Percentiles rank a stretch among this genome's conserved stretches.
Evolutionary conservation across 2,888 invertebrate genomes (phyloP).

Genomic region (Torymus tubicola): DNA sequence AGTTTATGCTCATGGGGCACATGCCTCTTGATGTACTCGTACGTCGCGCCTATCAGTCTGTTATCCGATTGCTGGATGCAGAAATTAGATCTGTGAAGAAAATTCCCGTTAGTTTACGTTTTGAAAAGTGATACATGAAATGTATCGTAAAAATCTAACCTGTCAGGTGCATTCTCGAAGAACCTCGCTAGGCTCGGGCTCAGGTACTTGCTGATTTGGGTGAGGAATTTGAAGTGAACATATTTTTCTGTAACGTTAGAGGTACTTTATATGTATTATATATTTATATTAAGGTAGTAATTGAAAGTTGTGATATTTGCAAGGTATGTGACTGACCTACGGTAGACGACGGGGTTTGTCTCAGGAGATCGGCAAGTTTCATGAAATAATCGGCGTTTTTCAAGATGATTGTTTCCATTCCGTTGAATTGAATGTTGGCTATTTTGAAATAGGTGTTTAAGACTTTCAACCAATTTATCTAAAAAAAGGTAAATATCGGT

Average conservation of each 20-base stretch:
- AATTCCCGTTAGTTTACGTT: background rate
- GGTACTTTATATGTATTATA: background rate
- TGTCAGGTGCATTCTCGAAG: slow-evolving; percentile 46
- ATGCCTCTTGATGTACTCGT: slow-evolving; percentile 53
- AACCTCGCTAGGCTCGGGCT: slow-evolving; percentile 39
- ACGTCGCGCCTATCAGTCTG: slow-evolving; percentile 44
- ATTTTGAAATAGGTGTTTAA: slow-evolving; percentile 9
- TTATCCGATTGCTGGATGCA: slow-evolving; percentile 52
- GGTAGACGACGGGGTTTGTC: slow-evolving; percentile 35
- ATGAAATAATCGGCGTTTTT: slow-evolving; percentile 46
- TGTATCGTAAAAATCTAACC: slow-evolving; percentile 5
- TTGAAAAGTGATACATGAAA: background rate
- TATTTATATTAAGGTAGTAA: background rate
- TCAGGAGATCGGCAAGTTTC: slow-evolving; percentile 38
- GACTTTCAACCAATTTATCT: slow-evolving; percentile 49
- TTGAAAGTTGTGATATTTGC: background rate
- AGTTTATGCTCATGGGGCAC: slow-evolving; percentile 48
- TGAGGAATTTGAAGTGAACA: slow-evolving; percentile 52
- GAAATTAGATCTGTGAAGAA: slow-evolving; percentile 44
- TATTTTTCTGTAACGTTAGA: slow-evolving; percentile 39
- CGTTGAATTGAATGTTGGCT: slow-evolving; percentile 17
- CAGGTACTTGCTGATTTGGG: slow-evolving; percentile 52
- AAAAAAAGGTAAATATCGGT: background rate
- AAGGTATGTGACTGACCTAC: slow-evolving; percentile 15
- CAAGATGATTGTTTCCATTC: slow-evolving; percentile 25